Evolutionary conservation across 2,888 invertebrate genomes (phyloP).

Genomic region (Synergus japonicus): DNA sequence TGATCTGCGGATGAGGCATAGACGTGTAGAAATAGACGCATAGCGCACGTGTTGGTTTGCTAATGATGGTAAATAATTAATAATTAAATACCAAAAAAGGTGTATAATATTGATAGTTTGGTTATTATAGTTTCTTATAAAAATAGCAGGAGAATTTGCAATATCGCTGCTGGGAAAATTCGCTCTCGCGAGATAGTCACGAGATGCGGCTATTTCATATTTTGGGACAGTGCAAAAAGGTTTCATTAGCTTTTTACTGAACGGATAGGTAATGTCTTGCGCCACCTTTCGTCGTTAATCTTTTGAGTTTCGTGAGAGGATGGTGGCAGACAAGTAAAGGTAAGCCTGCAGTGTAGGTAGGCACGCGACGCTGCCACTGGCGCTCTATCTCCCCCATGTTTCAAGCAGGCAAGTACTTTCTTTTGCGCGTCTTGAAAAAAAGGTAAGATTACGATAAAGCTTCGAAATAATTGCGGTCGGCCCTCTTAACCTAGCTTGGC

Average conservation of each 20-base stretch:
- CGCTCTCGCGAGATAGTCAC: constrained; percentile 41
- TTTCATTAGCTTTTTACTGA: constrained; percentile 71
- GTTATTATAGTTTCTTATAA: background rate
- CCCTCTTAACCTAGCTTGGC: constrained; percentile 58
- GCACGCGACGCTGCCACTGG: constrained; percentile 71
- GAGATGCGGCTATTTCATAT: constrained; percentile 49
- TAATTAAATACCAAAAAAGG: too few relatives aligned
- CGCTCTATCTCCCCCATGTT: constrained; percentile 73
- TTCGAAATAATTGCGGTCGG: constrained; percentile 70
- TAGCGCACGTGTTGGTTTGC: too few relatives aligned
- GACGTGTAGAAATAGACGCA: too few relatives aligned
- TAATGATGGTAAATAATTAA: too few relatives aligned
- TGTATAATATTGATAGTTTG: too few relatives aligned
- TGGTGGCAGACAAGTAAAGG: constrained; percentile 69
- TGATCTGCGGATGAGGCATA: too few relatives aligned
- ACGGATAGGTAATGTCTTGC: constrained; percentile 73
- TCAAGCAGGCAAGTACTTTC: constrained; percentile 67
- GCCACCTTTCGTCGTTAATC: constrained; percentile 74
- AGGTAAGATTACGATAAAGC: constrained; percentile 71
- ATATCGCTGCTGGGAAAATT: background rate
- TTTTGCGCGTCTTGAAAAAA: constrained; percentile 67
- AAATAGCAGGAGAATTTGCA: background rate
- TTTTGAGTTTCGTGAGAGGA: constrained; percentile 73
- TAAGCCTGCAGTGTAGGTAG: constrained; percentile 67
- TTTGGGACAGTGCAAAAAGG: constrained; percentile 65